Evolutionary conservation across 1,140 invertebrate genomes (phyloP), one percentile per base, ranked within the genome.

Genomic region (Lordiphosa collinella): DNA sequence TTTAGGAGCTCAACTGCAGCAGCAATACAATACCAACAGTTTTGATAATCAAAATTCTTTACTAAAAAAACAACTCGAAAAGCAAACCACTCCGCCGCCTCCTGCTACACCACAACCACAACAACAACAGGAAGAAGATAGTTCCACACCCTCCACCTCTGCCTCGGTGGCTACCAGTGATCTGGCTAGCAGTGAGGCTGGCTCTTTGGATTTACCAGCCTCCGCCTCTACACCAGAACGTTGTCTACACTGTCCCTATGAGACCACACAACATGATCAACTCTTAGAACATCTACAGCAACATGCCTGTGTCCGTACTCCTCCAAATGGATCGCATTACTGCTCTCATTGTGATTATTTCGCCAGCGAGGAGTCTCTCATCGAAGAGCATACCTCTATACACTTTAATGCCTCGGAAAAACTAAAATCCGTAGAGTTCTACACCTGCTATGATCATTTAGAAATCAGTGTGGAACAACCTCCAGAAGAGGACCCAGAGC

Each of bases 311-410:
- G 87, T 95, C 40, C 94, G 95, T 55, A 93, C 93, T 0, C 92
- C 93, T 1, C 36, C 50, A 1, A 91, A 92, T 12, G 93, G 92
- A 14, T 90, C 92, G 12, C 92, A 93, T 75, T 94, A 93, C 59
- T 97, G 96, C 79, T 92, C 92, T n/a, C 92, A 94, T 60, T 97
- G 96, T 89, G 94, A 94, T 79, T 97, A 96, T 88, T 92, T 93
- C 22, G 94, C 95, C 0, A 16, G 10, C 4, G 64, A 64, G 1
- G 71, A 82, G 13, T 11, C 64, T 0, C 51, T 76, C 9, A 56
- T 89, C 13, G 85, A 84, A 12, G 80, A 87, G 40, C 88, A 89
- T 50, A 87, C 67, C 2, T 49, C 65, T 0, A 38, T 89, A 18
- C 88, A 89, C n/a, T 89, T 89, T 18, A 87, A 74, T 67, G 72